Evolutionary conservation across 92 coral and sea anemone species (phyloP).

Genomic region (Isaurus tuberculatus): DNA sequence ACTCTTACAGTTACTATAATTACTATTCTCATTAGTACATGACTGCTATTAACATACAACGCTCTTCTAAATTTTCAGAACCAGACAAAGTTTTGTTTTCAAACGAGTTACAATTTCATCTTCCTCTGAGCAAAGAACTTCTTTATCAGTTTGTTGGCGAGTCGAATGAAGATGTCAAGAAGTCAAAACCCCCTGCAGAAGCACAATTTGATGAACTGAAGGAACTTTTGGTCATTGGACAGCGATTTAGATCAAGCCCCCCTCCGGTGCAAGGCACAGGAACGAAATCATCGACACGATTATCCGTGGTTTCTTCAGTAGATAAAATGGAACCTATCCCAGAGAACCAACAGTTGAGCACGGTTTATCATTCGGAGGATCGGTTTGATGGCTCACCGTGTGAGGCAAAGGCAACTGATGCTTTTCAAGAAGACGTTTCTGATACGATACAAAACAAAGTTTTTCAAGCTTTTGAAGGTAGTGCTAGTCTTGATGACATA

Average conservation of each 20-base stretch:
- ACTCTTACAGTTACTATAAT: too few relatives aligned
- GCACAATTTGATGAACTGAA: constrained; percentile 37
- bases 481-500: background rate
- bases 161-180: background rate
- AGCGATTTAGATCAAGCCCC: constrained; percentile 38
- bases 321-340: constrained; percentile 72
- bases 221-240: constrained; percentile 70
- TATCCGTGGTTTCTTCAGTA: constrained; percentile 30
- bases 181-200: background rate
- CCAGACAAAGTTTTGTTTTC: constrained; percentile 65
- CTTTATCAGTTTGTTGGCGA: constrained; percentile 25
- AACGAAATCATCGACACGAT: constrained; percentile 1
- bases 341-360: constrained; percentile 66
- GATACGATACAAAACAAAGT: background rate
- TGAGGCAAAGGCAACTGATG: background rate
- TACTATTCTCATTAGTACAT: too few relatives aligned
- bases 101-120: constrained; percentile 80
- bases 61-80: constrained; percentile 33
- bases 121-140: constrained; percentile 72
- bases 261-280: constrained; percentile 10
- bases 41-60: background rate
- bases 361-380: background rate
- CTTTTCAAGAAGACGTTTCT: background rate
- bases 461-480: background rate
- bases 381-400: background rate